Evolutionary conservation across 2,888 invertebrate species (phyloP).

Genomic region (Dicranocentrus wangi): DNA sequence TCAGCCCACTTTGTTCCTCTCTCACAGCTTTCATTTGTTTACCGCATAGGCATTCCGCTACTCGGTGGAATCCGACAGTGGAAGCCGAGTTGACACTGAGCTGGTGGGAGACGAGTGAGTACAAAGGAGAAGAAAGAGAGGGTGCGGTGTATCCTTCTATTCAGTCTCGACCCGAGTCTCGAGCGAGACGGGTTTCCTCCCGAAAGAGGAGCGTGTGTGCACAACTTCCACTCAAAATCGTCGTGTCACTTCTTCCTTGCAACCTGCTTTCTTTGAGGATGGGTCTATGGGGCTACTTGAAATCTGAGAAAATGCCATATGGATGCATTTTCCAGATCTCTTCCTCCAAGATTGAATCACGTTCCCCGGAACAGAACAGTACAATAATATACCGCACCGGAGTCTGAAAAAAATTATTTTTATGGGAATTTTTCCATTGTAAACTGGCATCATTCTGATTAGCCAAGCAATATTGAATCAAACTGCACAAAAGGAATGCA

Average conservation of each 20-base stretch:
- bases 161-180: conserved; percentile 56
- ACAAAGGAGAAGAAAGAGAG: conserved; percentile 66
- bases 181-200: not conserved
- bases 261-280: not conserved
- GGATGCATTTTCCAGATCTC: not conserved
- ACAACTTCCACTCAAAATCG: too few species aligned
- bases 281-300: conserved; percentile 2
- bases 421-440: too few species aligned
- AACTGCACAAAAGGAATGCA: too few species aligned
- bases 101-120: conserved; percentile 54
- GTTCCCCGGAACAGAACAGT: not conserved
- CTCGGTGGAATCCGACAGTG: conserved; percentile 24
- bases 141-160: conserved; percentile 67
- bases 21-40: conserved; percentile 9
- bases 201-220: not conserved
- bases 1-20: conserved; percentile 27
- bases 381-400: too few species aligned
- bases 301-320: not conserved
- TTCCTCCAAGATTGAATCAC: not conserved
- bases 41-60: conserved; percentile 31
- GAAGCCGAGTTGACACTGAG: not conserved
- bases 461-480: too few species aligned
- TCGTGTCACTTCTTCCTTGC: not conserved
- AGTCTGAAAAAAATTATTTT: too few species aligned
- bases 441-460: too few species aligned